Evolutionary conservation across 1,140 invertebrate genomes (phyloP).

Genomic region (Adoxophyes honmai): DNA sequence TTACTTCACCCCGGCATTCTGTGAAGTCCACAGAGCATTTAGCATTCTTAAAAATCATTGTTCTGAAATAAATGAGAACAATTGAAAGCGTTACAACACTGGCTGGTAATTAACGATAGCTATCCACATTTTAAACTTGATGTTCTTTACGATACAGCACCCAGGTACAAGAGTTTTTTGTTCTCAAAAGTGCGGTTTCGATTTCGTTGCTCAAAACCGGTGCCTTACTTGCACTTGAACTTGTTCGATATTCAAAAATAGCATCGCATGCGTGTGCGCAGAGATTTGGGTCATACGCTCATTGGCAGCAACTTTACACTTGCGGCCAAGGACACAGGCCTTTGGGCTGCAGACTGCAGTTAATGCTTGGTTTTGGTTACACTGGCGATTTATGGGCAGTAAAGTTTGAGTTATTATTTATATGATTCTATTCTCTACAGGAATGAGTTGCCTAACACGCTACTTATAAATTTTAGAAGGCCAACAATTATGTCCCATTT

Average conservation of each 20-base stretch:
- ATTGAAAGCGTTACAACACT: no score
- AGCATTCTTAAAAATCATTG: background rate
- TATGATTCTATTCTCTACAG: background rate
- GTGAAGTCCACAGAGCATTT: background rate
- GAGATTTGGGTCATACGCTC: slow-evolving; percentile 61
- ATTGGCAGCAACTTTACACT: slow-evolving; percentile 50
- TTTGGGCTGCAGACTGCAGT: background rate
- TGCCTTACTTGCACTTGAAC: slow-evolving; percentile 36
- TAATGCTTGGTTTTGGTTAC: background rate
- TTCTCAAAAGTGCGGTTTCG: background rate
- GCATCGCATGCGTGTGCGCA: slow-evolving; percentile 29
- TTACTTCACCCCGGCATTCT: background rate
- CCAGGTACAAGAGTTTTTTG: background rate
- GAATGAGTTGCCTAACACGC: no score
- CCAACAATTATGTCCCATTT: no score
- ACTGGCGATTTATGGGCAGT: background rate
- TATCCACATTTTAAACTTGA: background rate
- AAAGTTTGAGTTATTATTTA: slow-evolving; percentile 1
- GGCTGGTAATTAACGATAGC: no score
- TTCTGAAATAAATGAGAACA: background rate
- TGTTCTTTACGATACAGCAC: background rate
- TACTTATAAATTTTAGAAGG: no score
- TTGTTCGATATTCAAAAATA: slow-evolving; percentile 56
- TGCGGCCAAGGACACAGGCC: slow-evolving; percentile 45
- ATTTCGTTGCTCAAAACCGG: background rate